phyloP scores from a whole-genome alignment of 1,140 invertebrate genomes.

The Conopomorpha cramerella region DNA sequence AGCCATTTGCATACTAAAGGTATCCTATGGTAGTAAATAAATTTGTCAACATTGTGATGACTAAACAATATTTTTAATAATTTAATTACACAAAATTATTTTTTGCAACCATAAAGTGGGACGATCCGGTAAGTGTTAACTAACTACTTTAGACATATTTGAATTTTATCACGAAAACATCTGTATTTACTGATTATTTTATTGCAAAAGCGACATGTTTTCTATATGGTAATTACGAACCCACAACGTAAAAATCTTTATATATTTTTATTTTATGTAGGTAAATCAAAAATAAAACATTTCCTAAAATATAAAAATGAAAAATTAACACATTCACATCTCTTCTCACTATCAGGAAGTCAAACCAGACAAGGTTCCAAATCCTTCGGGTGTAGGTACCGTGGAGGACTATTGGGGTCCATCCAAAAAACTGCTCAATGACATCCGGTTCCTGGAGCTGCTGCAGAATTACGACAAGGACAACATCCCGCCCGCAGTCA shows the following conservation, averaged over 20 bases:
- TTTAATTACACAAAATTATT: no score
- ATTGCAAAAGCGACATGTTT: not conserved
- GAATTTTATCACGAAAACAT: no score
- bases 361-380: slow-evolving; percentile 82
- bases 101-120: slow-evolving; percentile 13
- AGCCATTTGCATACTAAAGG: slow-evolving; percentile 92
- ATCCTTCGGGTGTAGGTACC: slow-evolving; percentile 75
- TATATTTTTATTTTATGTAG: no score
- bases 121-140: slow-evolving; percentile 34
- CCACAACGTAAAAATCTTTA: no score
- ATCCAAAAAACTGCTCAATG: slow-evolving; percentile 87
- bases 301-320: no score
- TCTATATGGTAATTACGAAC: not conserved
- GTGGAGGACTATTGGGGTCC: slow-evolving; percentile 93
- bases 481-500: slow-evolving; percentile 80
- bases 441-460: slow-evolving; percentile 86
- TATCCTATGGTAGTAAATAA: slow-evolving; percentile 30
- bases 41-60: no score
- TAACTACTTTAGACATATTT: no score
- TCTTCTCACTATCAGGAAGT: slow-evolving; percentile 61
- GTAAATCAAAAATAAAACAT: no score
- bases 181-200: no score
- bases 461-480: slow-evolving; percentile 92
- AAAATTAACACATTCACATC: no score
- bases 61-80: no score